Base-by-base conservation (phyloP, 2,797 vertebrate species). In the Notoglanidium macrostoma region DNA sequence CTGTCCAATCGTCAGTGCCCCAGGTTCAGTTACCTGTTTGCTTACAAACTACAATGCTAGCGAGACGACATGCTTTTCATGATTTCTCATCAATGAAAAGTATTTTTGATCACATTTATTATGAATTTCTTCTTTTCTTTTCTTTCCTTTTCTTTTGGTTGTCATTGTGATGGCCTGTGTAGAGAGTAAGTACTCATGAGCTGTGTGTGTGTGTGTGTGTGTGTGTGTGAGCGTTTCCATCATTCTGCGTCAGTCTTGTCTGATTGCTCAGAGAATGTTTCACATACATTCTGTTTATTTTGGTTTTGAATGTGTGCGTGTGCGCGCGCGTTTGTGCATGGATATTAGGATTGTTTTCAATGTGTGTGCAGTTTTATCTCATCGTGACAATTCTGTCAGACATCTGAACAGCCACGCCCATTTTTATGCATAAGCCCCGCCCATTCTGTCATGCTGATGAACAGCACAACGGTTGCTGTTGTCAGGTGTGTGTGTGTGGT, bases 171-270 rank as follows among this genome's bases (percentile, higher is more conserved):
- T 94, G 95, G 87, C 90, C 92, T 92, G 85, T 93, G 95, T 96
- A 96, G 96, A 94, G 94, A 96, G 95, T 96, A 96, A 96, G 95
- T 96, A 96, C 87, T 88, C 89, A 80, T 83, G 49, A 86, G 65
- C 26, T 0, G 67, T 85, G 46, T 73, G 63, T 55, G 9, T 35
- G 55, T 23, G 67, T 82, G 79, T 82, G 67, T 87, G 86, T 67
- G 77, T 80, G 77, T 79, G 77, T 79, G 76, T 79, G 29, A 40
- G 29, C 35, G 74, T 78, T 77, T 87, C 32, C 76, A 65, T 85
- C 72, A 15, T 59, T 78, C 57, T 59, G 81, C 72, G 10, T 88
- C 54, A 29, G 55, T 77, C 40, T 1, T 74, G 70, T 65, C 44
- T 51, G 29, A 59, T 46, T 79, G 44, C 65, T 83, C 68, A 54